Conservation (phyloP, 2,888 invertebrate species). For the Pachymerium ferrugineum region DNA sequence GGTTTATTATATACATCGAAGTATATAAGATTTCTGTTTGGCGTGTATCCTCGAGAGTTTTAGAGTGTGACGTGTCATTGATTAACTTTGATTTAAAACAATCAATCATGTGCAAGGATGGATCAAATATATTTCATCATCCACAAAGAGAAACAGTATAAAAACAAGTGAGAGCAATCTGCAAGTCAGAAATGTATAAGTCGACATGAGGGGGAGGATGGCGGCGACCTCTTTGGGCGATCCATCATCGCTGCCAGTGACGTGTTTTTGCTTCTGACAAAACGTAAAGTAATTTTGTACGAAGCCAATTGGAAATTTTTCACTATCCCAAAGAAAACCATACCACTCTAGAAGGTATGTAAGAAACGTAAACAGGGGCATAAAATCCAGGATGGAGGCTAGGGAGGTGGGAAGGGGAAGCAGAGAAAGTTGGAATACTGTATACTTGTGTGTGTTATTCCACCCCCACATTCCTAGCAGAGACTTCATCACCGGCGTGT, state of each 20-base stretch:
- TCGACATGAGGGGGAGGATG: conserved; percentile 7
- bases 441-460: conserved; percentile 11
- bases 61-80: background rate
- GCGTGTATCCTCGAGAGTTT: background rate
- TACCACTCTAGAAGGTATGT: background rate
- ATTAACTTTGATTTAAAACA: conserved; percentile 27
- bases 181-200: conserved; percentile 27
- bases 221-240: conserved; percentile 17
- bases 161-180: conserved; percentile 23
- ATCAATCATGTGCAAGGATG: conserved; percentile 19
- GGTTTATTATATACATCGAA: too few relatives aligned
- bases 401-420: background rate
- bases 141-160: conserved; percentile 13
- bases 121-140: conserved; percentile 27
- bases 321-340: background rate
- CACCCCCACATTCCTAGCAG: background rate
- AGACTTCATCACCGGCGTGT: conserved; percentile 6
- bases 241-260: conserved; percentile 22
- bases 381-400: background rate
- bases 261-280: conserved; percentile 22
- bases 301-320: conserved; percentile 14
- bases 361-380: conserved; percentile 22
- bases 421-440: background rate
- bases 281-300: conserved; percentile 17
- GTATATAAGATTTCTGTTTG: too few relatives aligned